Conservation (phyloP, 35 echinoderm and acorn worm genomes). For the Patiria miniata region DNA sequence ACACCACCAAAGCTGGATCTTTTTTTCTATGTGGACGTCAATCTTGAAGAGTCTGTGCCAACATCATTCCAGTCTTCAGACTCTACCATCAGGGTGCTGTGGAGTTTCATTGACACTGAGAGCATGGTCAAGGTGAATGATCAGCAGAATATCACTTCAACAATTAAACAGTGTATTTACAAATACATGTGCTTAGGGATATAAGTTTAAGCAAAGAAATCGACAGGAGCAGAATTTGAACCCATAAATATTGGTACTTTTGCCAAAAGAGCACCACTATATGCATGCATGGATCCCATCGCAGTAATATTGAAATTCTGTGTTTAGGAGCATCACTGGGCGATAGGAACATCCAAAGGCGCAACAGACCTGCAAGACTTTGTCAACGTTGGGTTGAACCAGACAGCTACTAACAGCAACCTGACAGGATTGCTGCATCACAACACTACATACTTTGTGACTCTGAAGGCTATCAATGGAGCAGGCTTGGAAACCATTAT, state of each 20-base stretch:
- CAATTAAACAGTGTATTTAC: too few species aligned
- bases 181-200: too few species aligned
- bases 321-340: slow-evolving; percentile 38
- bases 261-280: too few species aligned
- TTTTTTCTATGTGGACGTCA: slow-evolving; percentile 10
- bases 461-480: slow-evolving; percentile 54
- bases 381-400: slow-evolving; percentile 12
- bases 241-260: too few species aligned
- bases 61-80: slow-evolving; percentile 25
- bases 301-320: neutral
- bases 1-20: slow-evolving; percentile 29
- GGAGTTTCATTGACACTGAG: slow-evolving; percentile 38
- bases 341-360: slow-evolving; percentile 27
- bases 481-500: slow-evolving; percentile 37
- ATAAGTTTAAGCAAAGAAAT: too few species aligned
- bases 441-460: slow-evolving; percentile 43
- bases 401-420: neutral
- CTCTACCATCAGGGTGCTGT: slow-evolving; percentile 26
- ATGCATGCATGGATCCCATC: neutral
- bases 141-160: too few species aligned
- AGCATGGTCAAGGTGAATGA: slow-evolving; percentile 41
- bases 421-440: slow-evolving; percentile 10
- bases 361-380: slow-evolving; percentile 39
- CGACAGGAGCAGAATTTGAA: too few species aligned
- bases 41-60: neutral